Conservation (phyloP, 2,888 invertebrate genomes). For the Metopia argyrocephala region DNA sequence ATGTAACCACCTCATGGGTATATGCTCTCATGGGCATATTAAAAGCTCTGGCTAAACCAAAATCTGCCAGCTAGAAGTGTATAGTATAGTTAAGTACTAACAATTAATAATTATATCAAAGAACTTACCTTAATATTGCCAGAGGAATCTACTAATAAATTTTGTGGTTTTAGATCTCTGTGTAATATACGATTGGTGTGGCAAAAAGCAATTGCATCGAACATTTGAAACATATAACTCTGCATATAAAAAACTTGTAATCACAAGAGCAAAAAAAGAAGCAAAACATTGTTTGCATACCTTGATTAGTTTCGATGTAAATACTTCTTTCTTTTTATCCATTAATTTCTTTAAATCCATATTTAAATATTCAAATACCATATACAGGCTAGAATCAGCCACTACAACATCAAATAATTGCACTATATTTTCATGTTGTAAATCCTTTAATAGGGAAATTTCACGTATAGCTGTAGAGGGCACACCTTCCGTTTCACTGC, state of each 20-base stretch:
- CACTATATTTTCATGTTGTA: slow-evolving; percentile 94
- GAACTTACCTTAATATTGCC: slow-evolving; percentile 88
- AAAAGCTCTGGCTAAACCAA: slow-evolving; percentile 95
- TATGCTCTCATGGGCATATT: slow-evolving; percentile 94
- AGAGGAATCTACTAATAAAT: slow-evolving; percentile 90
- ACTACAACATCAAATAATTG: slow-evolving; percentile 93
- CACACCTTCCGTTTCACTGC: slow-evolving; percentile 96
- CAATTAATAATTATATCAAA: neutral
- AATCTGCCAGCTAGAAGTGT: slow-evolving; percentile 85
- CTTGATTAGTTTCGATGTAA: slow-evolving; percentile 84
- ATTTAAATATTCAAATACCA: slow-evolving; percentile 96
- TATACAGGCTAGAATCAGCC: slow-evolving; percentile 89
- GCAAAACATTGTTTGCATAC: slow-evolving; percentile 76
- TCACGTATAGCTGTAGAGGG: slow-evolving; percentile 98
- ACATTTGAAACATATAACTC: slow-evolving; percentile 92
- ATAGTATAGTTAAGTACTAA: neutral
- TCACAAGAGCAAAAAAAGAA: neutral
- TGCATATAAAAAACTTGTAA: too few species aligned
- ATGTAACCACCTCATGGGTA: slow-evolving; percentile 96
- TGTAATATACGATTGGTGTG: slow-evolving; percentile 94
- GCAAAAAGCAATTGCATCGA: slow-evolving; percentile 93
- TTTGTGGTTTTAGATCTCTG: slow-evolving; percentile 97
- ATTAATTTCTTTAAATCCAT: slow-evolving; percentile 95
- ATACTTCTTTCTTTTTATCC: slow-evolving; percentile 84
- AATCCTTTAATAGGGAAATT: slow-evolving; percentile 93